A percentile compares a stretch with the other conserved stretches of the same genome.
phyloP scores from a whole-genome alignment of 2,113 vertebrate species.

The Ciconia stormi region DNA sequence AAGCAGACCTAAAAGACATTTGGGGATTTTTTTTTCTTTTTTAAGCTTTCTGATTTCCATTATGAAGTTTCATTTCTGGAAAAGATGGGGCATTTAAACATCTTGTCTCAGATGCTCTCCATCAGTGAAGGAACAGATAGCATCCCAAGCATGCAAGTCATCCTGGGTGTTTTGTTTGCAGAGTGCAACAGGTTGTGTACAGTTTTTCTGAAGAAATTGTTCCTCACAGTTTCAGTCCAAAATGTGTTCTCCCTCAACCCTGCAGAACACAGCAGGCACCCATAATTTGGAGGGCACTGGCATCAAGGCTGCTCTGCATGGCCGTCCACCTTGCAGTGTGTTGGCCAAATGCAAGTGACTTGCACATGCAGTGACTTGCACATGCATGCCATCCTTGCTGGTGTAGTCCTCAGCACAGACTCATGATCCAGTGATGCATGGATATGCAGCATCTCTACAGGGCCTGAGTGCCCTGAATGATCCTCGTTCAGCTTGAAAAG shows the following conservation, averaged over 20 bases:
- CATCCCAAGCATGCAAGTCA: not conserved
- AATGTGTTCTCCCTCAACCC: not conserved
- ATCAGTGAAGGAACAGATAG: not conserved
- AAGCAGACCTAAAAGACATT: not conserved
- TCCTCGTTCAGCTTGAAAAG: not conserved
- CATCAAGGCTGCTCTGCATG: not conserved
- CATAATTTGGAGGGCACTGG: not conserved
- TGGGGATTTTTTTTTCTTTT: rapidly evolving
- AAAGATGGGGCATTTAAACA: not conserved
- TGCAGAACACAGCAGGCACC: not conserved
- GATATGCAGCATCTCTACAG: not conserved
- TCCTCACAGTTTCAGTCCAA: not conserved
- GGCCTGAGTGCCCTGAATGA: not conserved
- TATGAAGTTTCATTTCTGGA: not conserved
- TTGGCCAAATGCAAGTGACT: rapidly evolving
- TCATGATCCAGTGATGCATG: not conserved
- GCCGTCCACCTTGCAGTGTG: not conserved
- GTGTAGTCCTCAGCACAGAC: not conserved
- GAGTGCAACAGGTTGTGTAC: not conserved
- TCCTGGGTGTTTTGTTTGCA: not conserved
- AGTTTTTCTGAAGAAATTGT: not conserved
- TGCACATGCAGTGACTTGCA: not conserved
- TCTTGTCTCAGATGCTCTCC: not conserved
- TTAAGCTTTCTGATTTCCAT: not conserved
- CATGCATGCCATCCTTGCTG: too few relatives aligned